Evolutionary conservation across 2,888 invertebrate species (phyloP), one percentile per base, ranked within the genome.

Genomic region (Timema podura): DNA sequence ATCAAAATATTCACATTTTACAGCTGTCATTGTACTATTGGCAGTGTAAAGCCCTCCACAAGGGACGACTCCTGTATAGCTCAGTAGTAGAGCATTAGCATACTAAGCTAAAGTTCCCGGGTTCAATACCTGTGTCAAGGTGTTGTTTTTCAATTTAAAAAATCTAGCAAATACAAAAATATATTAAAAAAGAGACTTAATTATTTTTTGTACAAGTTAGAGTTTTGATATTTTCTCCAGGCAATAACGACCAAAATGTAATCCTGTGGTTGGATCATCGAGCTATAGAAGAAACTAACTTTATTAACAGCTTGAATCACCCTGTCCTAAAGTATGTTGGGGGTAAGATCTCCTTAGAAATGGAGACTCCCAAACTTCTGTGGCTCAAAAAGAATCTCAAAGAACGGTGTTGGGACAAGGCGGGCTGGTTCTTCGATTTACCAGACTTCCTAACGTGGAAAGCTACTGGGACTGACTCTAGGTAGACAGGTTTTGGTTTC

Each of bases 241-340:
- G 88, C 7, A 83, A 85, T 61, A 81, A 88, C 76, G 86, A 90
- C 68, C 91, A 91, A 81, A 95, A 96, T 80, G 85, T 96, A 11
- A 91, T 96, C 51, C 86, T 95, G 81, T 96, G 96, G 96, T 89
- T 96, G 91, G 96, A 96, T 79, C 96, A 96, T 79, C 84, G 96
- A 77, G 96, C 96, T 0, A 84, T 86, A 46, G 82, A 84, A 61
- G 93, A 98, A 84, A 91, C 96, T 0, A 86, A 88, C 65, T 81
- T 84, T 48, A 96, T 98, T 57, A 97, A 96, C 79, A 82, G 84
- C 65, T 87, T 88, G 0, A 83, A 87, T 9, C 93, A 96, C 82
- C 82, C 87, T 5, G 87, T 95, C 16, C 84, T 98, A 0, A 87
- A 90, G 76, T 93, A 90, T 82, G 93, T 95, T 5, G 98, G 98